Conservation (phyloP, 1,140 invertebrate genomes). For the Pseudomyrmex pallidus region DNA sequence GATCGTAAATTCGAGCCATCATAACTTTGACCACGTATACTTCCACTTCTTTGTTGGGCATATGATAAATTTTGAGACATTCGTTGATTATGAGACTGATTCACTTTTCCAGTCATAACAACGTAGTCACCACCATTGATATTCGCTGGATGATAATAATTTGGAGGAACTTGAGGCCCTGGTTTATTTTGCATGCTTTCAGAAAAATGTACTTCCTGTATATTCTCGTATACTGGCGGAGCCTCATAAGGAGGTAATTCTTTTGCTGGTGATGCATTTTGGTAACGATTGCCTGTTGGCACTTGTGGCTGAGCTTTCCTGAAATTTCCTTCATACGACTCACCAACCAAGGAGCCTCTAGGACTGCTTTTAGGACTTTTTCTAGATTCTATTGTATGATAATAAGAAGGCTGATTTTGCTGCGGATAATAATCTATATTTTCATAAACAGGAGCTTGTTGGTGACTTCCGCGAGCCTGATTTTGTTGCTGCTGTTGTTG, state of each 20-base stretch:
- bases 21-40: constrained; percentile 77
- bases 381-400: constrained; percentile 85
- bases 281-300: constrained; percentile 87
- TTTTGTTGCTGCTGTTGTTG: constrained; percentile 72
- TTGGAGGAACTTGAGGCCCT: constrained; percentile 84
- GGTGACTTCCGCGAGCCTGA: constrained; percentile 67
- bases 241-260: constrained; percentile 86
- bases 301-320: constrained; percentile 90
- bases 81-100: constrained; percentile 71
- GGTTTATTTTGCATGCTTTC: constrained; percentile 83
- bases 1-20: constrained; percentile 73
- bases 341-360: constrained; percentile 82
- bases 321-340: constrained; percentile 86
- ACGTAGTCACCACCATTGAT: constrained; percentile 84
- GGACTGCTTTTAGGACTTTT: constrained; percentile 82
- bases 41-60: constrained; percentile 72
- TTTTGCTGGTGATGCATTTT: constrained; percentile 81
- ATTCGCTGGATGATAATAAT: constrained; percentile 82
- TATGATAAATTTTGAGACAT: constrained; percentile 71
- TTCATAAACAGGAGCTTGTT: constrained; percentile 90
- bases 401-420: constrained; percentile 86
- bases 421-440: constrained; percentile 91
- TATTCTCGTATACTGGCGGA: constrained; percentile 90
- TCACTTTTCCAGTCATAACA: constrained; percentile 83
- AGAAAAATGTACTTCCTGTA: constrained; percentile 86